Evolutionary conservation across 2,113 vertebrate genomes (phyloP).

Genomic region (Sinocyclocheilus grahami): DNA sequence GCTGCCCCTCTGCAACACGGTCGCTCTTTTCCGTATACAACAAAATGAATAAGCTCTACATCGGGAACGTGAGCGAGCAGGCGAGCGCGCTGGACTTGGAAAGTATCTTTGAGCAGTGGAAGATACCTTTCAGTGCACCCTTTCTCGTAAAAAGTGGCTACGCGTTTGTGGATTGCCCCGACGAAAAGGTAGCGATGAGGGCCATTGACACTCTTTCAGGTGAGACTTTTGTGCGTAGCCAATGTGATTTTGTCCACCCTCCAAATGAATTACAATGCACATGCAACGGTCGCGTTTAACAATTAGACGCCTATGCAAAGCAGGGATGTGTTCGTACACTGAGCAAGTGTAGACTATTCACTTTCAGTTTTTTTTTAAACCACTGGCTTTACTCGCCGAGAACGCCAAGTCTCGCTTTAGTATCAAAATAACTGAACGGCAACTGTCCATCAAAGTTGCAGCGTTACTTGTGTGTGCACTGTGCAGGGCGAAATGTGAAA

Average conservation of each 20-base stretch:
- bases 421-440: background rate
- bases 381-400: conserved; percentile 20
- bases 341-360: background rate
- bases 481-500: background rate
- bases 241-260: background rate
- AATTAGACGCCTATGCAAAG: conserved; percentile 17
- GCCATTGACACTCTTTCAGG: conserved; percentile 98
- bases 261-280: background rate
- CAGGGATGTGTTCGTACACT: background rate
- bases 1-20: conserved; percentile 40
- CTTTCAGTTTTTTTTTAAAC: conserved; percentile 23
- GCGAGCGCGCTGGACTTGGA: conserved; percentile 93
- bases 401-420: background rate
- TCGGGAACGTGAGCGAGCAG: conserved; percentile 95
- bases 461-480: background rate
- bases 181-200: conserved; percentile 96
- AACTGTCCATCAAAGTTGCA: conserved; percentile 22
- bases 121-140: conserved; percentile 92
- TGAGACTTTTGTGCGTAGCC: conserved; percentile 65
- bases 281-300: background rate
- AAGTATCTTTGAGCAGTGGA: conserved; percentile 95
- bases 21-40: conserved; percentile 61
- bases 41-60: conserved; percentile 99
- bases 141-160: conserved; percentile 96
- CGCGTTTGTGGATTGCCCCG: conserved; percentile 98